phyloP scores from a whole-genome alignment of 2,888 invertebrate genomes.

The Meandrusa payeni region DNA sequence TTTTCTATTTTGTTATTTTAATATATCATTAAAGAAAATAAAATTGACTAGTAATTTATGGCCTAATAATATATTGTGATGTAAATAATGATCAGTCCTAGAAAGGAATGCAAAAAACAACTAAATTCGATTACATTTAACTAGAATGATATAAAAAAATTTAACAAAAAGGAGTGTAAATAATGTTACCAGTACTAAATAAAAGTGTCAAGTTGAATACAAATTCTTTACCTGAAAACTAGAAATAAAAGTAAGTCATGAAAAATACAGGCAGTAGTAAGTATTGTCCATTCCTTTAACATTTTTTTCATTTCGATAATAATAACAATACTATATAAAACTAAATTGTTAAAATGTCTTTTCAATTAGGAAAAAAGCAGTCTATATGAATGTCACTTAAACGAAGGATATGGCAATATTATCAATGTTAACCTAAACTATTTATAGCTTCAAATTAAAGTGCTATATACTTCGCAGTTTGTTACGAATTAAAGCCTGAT shows the following conservation, averaged over 20 bases:
- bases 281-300: slow-evolving; percentile 10
- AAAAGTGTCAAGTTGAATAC: no score
- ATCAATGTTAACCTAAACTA: slow-evolving; percentile 16
- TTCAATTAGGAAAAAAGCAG: slow-evolving; percentile 47
- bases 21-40: slow-evolving; percentile 14
- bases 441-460: not conserved
- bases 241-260: not conserved
- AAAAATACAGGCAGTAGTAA: slow-evolving; percentile 8
- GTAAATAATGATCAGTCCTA: slow-evolving; percentile 19
- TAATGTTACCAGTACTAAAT: no score
- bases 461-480: no score
- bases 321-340: slow-evolving; percentile 2
- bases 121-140: slow-evolving; percentile 14
- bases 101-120: slow-evolving; percentile 25
- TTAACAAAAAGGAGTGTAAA: no score
- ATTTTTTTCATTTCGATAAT: not conserved
- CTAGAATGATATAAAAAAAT: not conserved
- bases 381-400: slow-evolving; percentile 59
- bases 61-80: slow-evolving; percentile 22
- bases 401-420: slow-evolving; percentile 45
- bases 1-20: slow-evolving; percentile 11
- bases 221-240: no score
- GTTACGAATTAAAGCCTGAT: no score
- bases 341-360: slow-evolving; percentile 36
- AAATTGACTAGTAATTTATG: slow-evolving; percentile 26